A percentile compares a stretch with the other conserved stretches of the same genome.
phyloP scores from a whole-genome alignment of 2,888 invertebrate species.

The Habroteleia sp. region DNA sequence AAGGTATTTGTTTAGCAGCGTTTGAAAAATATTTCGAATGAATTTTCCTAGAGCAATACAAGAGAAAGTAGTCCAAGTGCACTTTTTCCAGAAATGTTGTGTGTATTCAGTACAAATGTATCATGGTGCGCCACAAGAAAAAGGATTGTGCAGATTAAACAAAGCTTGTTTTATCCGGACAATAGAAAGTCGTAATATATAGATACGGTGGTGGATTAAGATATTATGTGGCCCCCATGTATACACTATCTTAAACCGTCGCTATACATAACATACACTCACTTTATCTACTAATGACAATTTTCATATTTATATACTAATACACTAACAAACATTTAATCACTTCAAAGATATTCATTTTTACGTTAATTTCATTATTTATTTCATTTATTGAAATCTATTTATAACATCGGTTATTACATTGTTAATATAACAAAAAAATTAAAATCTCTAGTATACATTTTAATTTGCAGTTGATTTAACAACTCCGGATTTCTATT shows the following conservation, averaged over 20 bases:
- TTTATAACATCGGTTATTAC: too few species aligned
- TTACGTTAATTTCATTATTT: slow-evolving; percentile 2
- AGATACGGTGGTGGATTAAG: slow-evolving; percentile 46
- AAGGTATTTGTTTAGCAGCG: slow-evolving; percentile 6
- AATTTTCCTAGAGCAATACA: slow-evolving; percentile 32
- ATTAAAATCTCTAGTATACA: too few species aligned
- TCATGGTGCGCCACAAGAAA: slow-evolving; percentile 33
- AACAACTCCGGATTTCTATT: too few species aligned
- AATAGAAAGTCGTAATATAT: slow-evolving; percentile 49
- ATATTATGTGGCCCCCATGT: slow-evolving; percentile 44
- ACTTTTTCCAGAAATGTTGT: slow-evolving; percentile 42
- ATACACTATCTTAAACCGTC: slow-evolving; percentile 25
- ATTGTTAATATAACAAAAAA: too few species aligned
- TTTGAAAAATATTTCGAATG: slow-evolving; percentile 11
- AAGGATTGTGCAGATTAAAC: slow-evolving; percentile 48
- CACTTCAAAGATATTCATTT: slow-evolving; percentile 16
- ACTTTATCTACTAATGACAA: slow-evolving; percentile 27
- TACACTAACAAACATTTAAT: slow-evolving; percentile 7
- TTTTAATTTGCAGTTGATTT: too few species aligned
- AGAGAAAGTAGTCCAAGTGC: slow-evolving; percentile 34
- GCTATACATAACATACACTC: slow-evolving; percentile 32
- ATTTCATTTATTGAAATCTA: too few species aligned
- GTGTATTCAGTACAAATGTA: slow-evolving; percentile 44
- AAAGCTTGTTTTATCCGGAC: slow-evolving; percentile 45
- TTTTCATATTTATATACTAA: slow-evolving; percentile 29